Percentiles rank a stretch among this genome's conserved stretches.
These are phyloP conservation scores for Synanthedon andrenaeformis DNA, from an alignment of 2,888 invertebrate species.

Conservation along the genomic window DNA sequence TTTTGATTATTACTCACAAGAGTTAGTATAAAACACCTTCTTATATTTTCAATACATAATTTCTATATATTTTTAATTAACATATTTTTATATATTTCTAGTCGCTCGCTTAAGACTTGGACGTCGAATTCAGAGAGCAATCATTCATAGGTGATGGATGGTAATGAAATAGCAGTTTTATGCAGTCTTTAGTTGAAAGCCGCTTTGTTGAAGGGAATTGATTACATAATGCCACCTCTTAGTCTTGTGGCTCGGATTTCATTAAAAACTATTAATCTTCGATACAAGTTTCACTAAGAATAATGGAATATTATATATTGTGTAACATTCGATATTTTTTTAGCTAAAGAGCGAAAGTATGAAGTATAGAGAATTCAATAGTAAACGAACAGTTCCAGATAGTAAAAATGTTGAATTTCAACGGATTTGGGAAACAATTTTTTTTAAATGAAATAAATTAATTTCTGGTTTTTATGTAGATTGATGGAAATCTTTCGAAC, in stretches of 20 bases:
- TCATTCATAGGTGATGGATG: conserved; percentile 46
- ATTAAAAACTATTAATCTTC: not conserved
- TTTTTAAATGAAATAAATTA: no score
- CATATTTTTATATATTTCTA: not conserved
- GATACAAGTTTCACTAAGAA: not conserved
- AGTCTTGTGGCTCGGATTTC: not conserved
- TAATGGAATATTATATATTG: not conserved
- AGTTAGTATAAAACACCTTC: no score
- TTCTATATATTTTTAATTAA: no score
- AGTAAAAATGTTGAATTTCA: no score
- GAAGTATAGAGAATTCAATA: no score
- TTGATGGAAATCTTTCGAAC: no score
- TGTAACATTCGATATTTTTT: not conserved
- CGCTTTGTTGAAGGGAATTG: conserved; percentile 15
- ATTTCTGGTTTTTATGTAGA: no score
- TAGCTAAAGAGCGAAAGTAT: no score
- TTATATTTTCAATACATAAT: no score
- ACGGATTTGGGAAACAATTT: no score
- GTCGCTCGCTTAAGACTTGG: conserved; percentile 10
- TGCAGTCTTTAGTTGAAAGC: conserved; percentile 6
- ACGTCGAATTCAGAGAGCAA: conserved; percentile 19
- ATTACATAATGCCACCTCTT: conserved; percentile 18
- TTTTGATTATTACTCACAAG: no score
- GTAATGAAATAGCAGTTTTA: conserved; percentile 44
- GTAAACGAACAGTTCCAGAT: no score